These are phyloP conservation scores for Picathartes gymnocephalus DNA, from an alignment of 2,113 vertebrate species.

Conservation along the genomic window DNA sequence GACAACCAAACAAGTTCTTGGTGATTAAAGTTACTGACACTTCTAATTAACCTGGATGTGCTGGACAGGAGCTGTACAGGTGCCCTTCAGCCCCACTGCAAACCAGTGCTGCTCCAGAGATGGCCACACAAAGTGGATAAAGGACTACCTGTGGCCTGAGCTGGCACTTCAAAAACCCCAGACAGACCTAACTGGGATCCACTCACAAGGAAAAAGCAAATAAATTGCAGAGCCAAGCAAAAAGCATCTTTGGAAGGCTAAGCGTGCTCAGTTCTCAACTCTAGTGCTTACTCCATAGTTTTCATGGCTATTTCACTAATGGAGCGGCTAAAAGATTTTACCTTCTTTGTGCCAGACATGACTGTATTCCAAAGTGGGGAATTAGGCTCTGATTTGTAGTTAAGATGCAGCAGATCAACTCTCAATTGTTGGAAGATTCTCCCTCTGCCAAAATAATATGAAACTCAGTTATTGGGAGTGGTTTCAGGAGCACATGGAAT, in stretches of 20 bases:
- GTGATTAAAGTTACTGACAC: slow-evolving; percentile 54
- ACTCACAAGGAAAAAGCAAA: background rate
- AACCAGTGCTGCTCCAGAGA: background rate
- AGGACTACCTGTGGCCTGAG: background rate
- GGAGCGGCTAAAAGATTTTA: background rate
- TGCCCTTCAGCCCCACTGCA: too few species aligned
- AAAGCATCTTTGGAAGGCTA: background rate
- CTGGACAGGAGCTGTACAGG: background rate
- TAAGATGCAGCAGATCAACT: background rate
- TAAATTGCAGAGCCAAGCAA: background rate
- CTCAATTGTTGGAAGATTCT: background rate
- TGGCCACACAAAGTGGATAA: background rate
- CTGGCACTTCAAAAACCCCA: background rate
- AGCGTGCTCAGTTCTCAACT: background rate
- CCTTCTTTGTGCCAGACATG: background rate
- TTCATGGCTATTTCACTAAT: background rate
- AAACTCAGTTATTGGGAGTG: background rate
- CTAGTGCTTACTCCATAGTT: background rate
- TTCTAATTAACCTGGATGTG: slow-evolving; percentile 61
- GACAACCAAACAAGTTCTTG: slow-evolving; percentile 53
- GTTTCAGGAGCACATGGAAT: background rate
- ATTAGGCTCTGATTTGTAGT: background rate
- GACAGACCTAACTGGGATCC: background rate
- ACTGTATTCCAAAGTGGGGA: background rate
- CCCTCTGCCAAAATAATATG: accelerated